Conservation (phyloP, 2,113 vertebrate genomes). For the Rhinopomastus cyanomelas region DNA sequence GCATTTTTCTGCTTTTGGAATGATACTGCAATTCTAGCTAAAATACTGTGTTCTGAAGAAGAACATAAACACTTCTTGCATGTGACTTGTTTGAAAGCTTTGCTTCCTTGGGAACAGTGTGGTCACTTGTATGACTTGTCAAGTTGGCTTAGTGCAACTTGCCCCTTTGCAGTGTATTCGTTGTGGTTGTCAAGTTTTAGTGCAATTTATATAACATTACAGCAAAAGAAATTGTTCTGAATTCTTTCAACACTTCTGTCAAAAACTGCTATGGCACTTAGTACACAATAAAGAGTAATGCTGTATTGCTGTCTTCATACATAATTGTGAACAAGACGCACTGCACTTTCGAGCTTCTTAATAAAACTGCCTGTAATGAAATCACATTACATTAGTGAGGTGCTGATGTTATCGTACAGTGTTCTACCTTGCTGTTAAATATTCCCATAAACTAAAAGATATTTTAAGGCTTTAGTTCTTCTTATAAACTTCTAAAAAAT, state of each 20-base stretch:
- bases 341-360: conserved; percentile 26
- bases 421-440: not conserved
- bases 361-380: conserved; percentile 33
- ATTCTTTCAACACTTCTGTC: conserved; percentile 68
- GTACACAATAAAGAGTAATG: conserved; percentile 71
- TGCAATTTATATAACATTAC: conserved; percentile 41
- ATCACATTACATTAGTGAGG: not conserved
- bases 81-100: conserved; percentile 64
- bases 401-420: not conserved
- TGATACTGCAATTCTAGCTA: not conserved
- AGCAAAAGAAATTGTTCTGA: conserved; percentile 29
- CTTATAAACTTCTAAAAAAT: not conserved
- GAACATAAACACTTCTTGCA: conserved; percentile 6
- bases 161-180: conserved; percentile 48
- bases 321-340: conserved; percentile 15
- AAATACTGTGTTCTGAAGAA: not conserved
- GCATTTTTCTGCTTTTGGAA: conserved; percentile 31
- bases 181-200: conserved; percentile 43
- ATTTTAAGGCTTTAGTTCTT: not conserved
- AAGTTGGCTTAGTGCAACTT: conserved; percentile 40
- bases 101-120: conserved; percentile 65
- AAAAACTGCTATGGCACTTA: conserved; percentile 57
- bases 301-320: conserved; percentile 50
- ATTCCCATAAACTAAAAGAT: not conserved
- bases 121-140: conserved; percentile 19